phyloP scores from a whole-genome alignment of 2,888 invertebrate genomes.

The Phalera bucephala region DNA sequence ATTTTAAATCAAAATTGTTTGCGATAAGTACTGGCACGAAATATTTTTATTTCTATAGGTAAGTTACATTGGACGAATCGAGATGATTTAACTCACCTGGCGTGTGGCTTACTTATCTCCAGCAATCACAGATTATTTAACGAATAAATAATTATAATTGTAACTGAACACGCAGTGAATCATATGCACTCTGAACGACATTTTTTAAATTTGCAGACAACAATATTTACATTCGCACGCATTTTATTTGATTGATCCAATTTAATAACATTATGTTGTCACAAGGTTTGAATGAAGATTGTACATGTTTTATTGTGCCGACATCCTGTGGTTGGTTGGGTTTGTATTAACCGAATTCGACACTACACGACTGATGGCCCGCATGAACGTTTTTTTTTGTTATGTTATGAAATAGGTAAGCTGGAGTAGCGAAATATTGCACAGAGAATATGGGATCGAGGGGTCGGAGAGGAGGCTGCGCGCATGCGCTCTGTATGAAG shows the following conservation, averaged over 20 bases:
- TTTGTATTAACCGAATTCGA: constrained; percentile 14
- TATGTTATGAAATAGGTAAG: constrained; percentile 23
- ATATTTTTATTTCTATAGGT: too few relatives aligned
- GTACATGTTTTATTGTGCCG: too few relatives aligned
- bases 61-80: too few relatives aligned
- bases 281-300: too few relatives aligned
- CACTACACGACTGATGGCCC: constrained; percentile 12
- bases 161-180: not conserved
- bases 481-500: constrained; percentile 48
- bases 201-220: not conserved
- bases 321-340: too few relatives aligned
- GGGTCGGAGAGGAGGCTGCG: constrained; percentile 54
- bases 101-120: too few relatives aligned
- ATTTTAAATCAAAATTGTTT: too few relatives aligned
- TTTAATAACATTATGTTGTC: not conserved
- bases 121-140: too few relatives aligned
- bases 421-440: constrained; percentile 23
- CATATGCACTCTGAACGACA: not conserved
- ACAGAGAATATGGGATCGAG: constrained; percentile 20
- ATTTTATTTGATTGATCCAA: not conserved
- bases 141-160: not conserved
- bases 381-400: constrained; percentile 18
- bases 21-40: too few relatives aligned
- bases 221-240: not conserved
- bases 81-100: too few relatives aligned